Conservation (phyloP, 1,140 invertebrate species). For the Kradibia gibbosae region DNA sequence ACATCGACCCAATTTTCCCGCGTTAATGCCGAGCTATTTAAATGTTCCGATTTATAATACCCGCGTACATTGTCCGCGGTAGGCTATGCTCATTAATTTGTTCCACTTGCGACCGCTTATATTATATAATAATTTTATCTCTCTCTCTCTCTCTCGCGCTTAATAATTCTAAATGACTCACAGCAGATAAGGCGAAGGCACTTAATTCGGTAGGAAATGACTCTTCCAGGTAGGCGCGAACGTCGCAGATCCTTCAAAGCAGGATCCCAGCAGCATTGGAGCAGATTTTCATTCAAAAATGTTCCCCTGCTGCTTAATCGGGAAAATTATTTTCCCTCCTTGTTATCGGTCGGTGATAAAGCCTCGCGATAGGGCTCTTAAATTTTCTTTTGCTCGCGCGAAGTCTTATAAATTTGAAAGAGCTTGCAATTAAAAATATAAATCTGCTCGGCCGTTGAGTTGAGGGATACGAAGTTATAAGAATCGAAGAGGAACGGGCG, state of each 20-base stretch:
- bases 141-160: background rate
- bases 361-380: too few species aligned
- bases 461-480: background rate
- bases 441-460: background rate
- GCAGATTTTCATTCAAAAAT: too few species aligned
- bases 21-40: background rate
- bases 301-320: too few species aligned
- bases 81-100: background rate
- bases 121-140: background rate
- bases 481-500: background rate
- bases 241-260: background rate
- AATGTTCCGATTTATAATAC: constrained; percentile 8
- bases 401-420: too few species aligned
- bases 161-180: background rate
- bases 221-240: background rate
- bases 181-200: background rate
- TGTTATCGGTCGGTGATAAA: too few species aligned
- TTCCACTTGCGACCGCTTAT: background rate
- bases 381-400: background rate
- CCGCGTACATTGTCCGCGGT: background rate
- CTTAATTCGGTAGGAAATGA: background rate
- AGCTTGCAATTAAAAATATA: too few species aligned
- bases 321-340: too few species aligned
- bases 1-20: background rate
- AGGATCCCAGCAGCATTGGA: too few species aligned